Evolutionary conservation across 2,113 vertebrate species (phyloP).

Genomic region (Psittacara wagleri): DNA sequence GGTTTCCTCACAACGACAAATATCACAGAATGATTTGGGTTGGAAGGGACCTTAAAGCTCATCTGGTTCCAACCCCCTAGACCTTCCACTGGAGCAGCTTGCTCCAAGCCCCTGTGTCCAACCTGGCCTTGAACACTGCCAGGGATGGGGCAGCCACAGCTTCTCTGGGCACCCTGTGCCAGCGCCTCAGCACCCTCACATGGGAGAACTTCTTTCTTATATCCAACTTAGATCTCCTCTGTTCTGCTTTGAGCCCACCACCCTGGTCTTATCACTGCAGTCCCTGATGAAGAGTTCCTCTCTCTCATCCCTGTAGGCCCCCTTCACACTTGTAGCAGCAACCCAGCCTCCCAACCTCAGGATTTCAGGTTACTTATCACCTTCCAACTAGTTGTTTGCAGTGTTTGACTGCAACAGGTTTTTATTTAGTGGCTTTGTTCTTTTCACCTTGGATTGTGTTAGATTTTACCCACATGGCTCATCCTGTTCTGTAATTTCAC

Average conservation of each 20-base stretch:
- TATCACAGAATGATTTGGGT: not conserved
- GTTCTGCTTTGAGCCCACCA: not conserved
- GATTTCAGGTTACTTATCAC: not conserved
- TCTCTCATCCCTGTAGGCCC: not conserved
- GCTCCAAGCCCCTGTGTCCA: not conserved
- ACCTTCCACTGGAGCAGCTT: not conserved
- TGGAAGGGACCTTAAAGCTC: not conserved
- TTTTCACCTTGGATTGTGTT: not conserved
- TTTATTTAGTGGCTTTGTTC: not conserved
- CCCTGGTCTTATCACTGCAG: not conserved
- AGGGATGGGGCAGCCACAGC: not conserved
- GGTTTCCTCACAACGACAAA: not conserved
- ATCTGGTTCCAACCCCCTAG: not conserved
- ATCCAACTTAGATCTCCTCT: not conserved
- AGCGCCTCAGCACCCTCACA: not conserved
- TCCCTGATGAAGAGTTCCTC: not conserved
- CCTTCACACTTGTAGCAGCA: fast-evolving
- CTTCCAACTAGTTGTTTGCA: not conserved
- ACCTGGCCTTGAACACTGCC: no score
- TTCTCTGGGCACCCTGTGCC: not conserved
- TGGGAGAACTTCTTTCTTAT: not conserved
- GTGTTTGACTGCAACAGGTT: not conserved
- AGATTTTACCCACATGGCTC: not conserved
- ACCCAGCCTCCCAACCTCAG: not conserved
- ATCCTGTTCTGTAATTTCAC: no score